Evolutionary conservation across 2,797 vertebrate genomes (phyloP).

Genomic region (Lateolabrax maculatus): DNA sequence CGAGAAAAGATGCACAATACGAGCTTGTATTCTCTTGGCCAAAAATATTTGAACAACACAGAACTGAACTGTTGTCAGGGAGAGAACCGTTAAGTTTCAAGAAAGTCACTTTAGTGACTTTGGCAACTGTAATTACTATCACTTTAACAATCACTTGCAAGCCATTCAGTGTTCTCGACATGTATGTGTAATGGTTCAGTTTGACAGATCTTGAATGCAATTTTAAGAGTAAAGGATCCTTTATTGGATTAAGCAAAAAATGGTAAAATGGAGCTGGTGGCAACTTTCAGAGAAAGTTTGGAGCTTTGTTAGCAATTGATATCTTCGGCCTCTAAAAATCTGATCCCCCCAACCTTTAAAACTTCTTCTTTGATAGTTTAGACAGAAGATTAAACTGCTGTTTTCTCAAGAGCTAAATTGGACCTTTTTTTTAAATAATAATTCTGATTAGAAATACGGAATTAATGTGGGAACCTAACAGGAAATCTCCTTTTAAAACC

Average conservation of each 20-base stretch:
- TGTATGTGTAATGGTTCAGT: slow-evolving; percentile 6
- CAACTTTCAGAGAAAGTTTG: background rate
- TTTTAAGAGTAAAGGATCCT: slow-evolving; percentile 19
- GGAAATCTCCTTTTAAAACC: background rate
- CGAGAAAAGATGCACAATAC: background rate
- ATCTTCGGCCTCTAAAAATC: background rate
- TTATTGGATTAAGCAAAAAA: slow-evolving; percentile 9
- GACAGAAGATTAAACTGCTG: background rate
- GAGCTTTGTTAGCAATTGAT: background rate
- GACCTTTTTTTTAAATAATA: background rate
- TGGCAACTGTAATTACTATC: slow-evolving; percentile 38
- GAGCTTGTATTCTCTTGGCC: slow-evolving; percentile 5
- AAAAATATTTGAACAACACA: background rate
- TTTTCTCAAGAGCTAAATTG: slow-evolving; percentile 4
- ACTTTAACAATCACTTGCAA: slow-evolving; percentile 35
- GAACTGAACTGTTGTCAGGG: no score
- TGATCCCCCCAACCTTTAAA: background rate
- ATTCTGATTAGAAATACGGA: background rate
- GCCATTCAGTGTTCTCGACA: background rate
- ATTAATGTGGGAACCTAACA: background rate
- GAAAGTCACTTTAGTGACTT: slow-evolving; percentile 9
- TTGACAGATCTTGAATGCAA: slow-evolving; percentile 16
- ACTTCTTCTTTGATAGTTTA: background rate
- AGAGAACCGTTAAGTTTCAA: no score
- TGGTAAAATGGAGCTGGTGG: background rate